Conservation (phyloP, 2,113 vertebrate genomes). For the Cygnus atratus region DNA sequence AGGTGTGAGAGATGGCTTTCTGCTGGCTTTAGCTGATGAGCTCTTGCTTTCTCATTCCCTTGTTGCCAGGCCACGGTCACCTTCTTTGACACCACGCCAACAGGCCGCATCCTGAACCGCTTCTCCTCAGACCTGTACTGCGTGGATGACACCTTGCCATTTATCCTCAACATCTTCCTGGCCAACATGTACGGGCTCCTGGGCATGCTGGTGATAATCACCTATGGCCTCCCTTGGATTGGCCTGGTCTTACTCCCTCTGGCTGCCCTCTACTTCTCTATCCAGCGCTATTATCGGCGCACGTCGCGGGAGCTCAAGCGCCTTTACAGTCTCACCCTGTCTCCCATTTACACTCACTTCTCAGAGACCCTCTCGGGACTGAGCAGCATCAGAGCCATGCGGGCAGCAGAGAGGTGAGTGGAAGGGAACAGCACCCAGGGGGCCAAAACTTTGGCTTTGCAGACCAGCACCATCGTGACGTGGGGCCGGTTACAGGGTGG, state of each 20-base stretch:
- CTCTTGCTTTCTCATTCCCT: neutral
- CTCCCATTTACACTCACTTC: conserved; percentile 94
- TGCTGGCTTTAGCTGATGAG: neutral
- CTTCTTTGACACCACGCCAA: conserved; percentile 92
- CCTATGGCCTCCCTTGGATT: conserved; percentile 90
- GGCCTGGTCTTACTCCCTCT: conserved; percentile 84
- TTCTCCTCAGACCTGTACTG: conserved; percentile 94
- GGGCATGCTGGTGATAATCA: conserved; percentile 88
- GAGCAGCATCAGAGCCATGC: conserved; percentile 85
- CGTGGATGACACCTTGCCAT: conserved; percentile 90
- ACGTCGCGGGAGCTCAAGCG: conserved; percentile 93
- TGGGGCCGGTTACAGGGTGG: neutral
- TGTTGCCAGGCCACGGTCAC: conserved; percentile 83
- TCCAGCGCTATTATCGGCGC: conserved; percentile 88
- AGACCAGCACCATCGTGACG: neutral
- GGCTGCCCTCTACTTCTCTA: conserved; percentile 79
- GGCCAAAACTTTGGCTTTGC: neutral
- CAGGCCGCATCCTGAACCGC: conserved; percentile 90
- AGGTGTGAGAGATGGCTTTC: neutral
- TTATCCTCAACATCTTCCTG: conserved; percentile 92
- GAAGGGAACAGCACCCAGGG: neutral
- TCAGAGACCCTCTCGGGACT: conserved; percentile 92
- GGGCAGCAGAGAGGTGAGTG: conserved; percentile 82
- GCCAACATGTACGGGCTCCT: conserved; percentile 83
- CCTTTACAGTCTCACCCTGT: conserved; percentile 89